Evolutionary conservation across 2,113 vertebrate species (phyloP), one percentile per base, ranked within the genome.

Genomic region (Acanthisitta chloris): DNA sequence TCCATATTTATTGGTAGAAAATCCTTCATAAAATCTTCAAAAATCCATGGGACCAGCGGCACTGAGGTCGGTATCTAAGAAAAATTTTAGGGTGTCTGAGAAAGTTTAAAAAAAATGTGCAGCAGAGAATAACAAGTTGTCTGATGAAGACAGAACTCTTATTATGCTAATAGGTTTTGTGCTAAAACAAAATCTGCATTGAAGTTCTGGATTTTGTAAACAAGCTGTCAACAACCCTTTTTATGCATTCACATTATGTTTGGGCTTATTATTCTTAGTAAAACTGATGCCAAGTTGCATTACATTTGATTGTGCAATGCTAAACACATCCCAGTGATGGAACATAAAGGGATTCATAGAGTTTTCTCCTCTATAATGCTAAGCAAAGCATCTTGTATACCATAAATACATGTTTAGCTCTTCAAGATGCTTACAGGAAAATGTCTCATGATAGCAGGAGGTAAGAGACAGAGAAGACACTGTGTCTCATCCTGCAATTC

Each of bases 121-220:
- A 72, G 17, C n/a, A 86, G 36, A 76, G 28, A 24, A 45, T 54
- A 94, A 40, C 43, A 74, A 34, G 31, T 71, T 92, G 19, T 55
- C 58, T 90, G 58, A 79, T 78, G 45, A 73, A 84, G n/a, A 45
- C 4, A 1, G 19, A 52, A 51, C 48, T 83, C 54, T 94, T 94
- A 57, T 55, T 77, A 57, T 34, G 57, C 29, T 89, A 91, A 69
- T 72, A 79, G 48, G 15, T 57, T 82, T 87, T 61, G 40, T 57
- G 48, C 45, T 94, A 66, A 91, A 91, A 89, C n/a, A 79, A 92
- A 91, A 87, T 61, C 89, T 82, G 54, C 62, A 85, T 76, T 89
- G 40, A 82, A 89, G 61, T 76, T 72, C 21, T 79, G 6, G 3
- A 38, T 95, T 95, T 92, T 95, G 86, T 96, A 96, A 96, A 93